These are phyloP conservation scores for Caradrina clavipalpis DNA, from an alignment of 2,888 invertebrate species.

Conservation along the genomic window DNA sequence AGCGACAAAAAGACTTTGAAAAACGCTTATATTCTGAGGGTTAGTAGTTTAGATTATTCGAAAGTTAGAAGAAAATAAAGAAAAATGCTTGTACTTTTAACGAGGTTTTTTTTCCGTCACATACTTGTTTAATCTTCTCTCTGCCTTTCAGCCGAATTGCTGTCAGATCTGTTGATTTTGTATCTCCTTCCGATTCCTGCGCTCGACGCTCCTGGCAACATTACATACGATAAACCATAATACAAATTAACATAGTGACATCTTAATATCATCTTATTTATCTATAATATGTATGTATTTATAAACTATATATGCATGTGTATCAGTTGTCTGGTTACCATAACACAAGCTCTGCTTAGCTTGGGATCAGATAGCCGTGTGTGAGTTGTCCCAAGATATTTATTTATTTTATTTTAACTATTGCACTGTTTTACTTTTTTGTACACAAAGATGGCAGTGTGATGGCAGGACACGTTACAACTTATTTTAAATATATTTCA, in stretches of 20 bases:
- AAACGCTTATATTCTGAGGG: background rate
- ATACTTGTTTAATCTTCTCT: slow-evolving; percentile 95
- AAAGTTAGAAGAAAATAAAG: slow-evolving; percentile 23
- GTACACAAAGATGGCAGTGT: too few species aligned
- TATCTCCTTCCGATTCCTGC: slow-evolving; percentile 85
- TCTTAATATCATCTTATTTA: too few species aligned
- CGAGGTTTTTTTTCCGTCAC: slow-evolving; percentile 35
- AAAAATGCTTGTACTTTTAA: slow-evolving; percentile 38
- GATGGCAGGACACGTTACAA: too few species aligned
- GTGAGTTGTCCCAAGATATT: too few species aligned
- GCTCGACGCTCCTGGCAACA: slow-evolving; percentile 81
- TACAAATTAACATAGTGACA: too few species aligned
- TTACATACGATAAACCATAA: background rate
- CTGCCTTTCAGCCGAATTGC: slow-evolving; percentile 92
- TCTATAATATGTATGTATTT: too few species aligned
- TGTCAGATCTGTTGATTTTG: slow-evolving; percentile 81
- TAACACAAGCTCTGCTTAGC: too few species aligned
- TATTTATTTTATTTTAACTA: too few species aligned
- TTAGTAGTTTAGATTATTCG: background rate
- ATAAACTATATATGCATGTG: too few species aligned
- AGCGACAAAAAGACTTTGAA: background rate
- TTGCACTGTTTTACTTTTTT: background rate
- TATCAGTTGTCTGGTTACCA: too few species aligned
- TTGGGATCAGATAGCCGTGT: too few species aligned
- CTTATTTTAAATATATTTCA: too few species aligned